Conservation (phyloP, 2,888 invertebrate species). For the Acanthosoma haemorrhoidale region DNA sequence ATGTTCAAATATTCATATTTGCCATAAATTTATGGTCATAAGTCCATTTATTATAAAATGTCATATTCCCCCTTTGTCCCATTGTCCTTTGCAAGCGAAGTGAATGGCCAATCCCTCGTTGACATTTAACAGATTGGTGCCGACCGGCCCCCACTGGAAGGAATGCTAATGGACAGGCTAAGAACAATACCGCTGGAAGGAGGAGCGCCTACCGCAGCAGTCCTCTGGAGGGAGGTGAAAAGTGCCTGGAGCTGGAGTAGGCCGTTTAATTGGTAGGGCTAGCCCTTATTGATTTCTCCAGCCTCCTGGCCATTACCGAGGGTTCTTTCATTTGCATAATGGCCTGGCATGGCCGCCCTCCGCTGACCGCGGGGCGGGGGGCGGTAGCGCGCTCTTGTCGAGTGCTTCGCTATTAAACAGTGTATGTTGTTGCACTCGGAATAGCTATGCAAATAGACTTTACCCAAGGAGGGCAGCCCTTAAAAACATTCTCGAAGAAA, state of each 20-base stretch:
- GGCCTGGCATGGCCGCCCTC: constrained; percentile 22
- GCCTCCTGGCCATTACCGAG: constrained; percentile 32
- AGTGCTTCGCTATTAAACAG: constrained; percentile 13
- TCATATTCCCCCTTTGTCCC: too few species aligned
- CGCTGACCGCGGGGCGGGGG: neutral
- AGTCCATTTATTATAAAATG: too few species aligned
- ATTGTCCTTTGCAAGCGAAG: too few species aligned
- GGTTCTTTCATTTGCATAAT: constrained; percentile 40
- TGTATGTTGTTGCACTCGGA: too few species aligned
- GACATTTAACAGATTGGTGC: constrained; percentile 6
- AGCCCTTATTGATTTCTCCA: constrained; percentile 37
- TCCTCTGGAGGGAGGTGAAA: constrained; percentile 12
- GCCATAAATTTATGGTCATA: too few species aligned
- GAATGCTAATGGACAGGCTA: neutral
- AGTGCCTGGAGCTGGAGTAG: constrained; percentile 17
- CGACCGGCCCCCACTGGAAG: neutral
- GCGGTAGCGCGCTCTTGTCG: constrained; percentile 26
- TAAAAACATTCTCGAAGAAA: too few species aligned
- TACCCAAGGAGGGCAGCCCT: too few species aligned
- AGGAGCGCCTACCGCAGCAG: neutral
- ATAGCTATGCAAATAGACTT: too few species aligned
- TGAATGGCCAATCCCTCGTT: too few species aligned
- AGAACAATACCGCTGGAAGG: neutral
- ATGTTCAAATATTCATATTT: too few species aligned
- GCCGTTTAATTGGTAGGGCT: constrained; percentile 24